phyloP scores from a whole-genome alignment of 2,888 invertebrate species.

The Thecocarcelia acutangulata region DNA sequence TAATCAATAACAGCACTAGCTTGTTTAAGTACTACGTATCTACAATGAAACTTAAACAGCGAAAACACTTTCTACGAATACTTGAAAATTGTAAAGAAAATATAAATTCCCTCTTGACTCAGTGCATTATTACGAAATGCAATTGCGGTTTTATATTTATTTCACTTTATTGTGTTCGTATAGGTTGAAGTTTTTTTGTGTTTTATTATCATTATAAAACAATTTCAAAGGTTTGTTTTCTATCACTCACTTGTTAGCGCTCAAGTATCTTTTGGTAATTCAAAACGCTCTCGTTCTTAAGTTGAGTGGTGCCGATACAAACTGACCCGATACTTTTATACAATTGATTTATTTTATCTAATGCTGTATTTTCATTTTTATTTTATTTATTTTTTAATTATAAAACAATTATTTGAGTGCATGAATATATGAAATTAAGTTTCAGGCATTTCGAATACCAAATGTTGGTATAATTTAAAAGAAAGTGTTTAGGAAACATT shows the following conservation, averaged over 20 bases:
- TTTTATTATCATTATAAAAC: conserved; percentile 28
- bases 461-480: too few species aligned
- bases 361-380: not conserved
- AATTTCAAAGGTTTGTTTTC: conserved; percentile 45
- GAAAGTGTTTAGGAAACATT: too few species aligned
- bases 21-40: not conserved
- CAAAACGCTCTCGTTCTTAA: conserved; percentile 48
- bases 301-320: conserved; percentile 11
- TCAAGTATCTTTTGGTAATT: conserved; percentile 51
- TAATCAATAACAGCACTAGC: not conserved
- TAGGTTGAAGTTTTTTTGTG: not conserved
- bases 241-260: conserved; percentile 40
- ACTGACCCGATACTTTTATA: conserved; percentile 16
- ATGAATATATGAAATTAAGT: not conserved
- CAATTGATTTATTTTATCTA: not conserved
- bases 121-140: conserved; percentile 42
- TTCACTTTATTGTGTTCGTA: conserved; percentile 4
- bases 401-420: too few species aligned
- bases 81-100: conserved; percentile 26
- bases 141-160: conserved; percentile 51
- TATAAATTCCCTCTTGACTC: conserved; percentile 25
- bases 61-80: conserved; percentile 34
- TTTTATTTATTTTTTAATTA: not conserved
- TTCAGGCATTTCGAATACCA: too few species aligned
- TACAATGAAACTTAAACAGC: not conserved